Percentiles rank a stretch among this genome's conserved stretches.
Conservation (phyloP, 2,888 invertebrate species). For the Campoplex nolae region DNA sequence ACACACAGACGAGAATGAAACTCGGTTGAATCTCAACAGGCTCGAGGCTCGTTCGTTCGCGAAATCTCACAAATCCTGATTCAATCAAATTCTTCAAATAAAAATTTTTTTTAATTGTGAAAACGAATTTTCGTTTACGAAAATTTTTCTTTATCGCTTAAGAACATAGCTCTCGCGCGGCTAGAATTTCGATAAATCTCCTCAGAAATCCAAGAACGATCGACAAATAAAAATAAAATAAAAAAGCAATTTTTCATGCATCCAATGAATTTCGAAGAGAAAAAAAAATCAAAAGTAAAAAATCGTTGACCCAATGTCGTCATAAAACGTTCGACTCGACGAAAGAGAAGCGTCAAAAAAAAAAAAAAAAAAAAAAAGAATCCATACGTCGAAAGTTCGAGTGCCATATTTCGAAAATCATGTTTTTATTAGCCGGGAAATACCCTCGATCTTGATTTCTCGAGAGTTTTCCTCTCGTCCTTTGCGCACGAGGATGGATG, state of each 20-base stretch:
- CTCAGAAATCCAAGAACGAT: too few relatives aligned
- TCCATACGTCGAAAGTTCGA: not conserved
- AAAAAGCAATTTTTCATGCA: not conserved
- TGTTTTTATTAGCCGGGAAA: conserved; percentile 61
- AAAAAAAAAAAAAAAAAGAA: not conserved
- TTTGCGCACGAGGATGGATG: not conserved
- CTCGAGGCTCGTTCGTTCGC: not conserved
- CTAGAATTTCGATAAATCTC: too few relatives aligned
- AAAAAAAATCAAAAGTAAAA: too few relatives aligned
- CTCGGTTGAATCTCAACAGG: not conserved
- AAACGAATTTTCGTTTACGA: not conserved
- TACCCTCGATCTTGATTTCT: conserved; percentile 35
- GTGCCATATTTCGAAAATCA: not conserved
- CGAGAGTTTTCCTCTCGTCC: not conserved
- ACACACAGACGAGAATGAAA: not conserved
- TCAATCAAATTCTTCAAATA: not conserved
- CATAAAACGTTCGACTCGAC: not conserved
- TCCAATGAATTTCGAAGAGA: not conserved
- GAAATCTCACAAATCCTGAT: not conserved
- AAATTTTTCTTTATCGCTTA: not conserved
- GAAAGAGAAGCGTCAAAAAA: not conserved
- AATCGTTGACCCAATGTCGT: too few relatives aligned
- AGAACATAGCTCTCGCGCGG: not conserved
- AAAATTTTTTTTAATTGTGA: too few relatives aligned
- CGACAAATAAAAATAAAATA: not conserved